Percentiles rank a stretch among this genome's conserved stretches.
Evolutionary conservation across 1,140 invertebrate species (phyloP).

Genomic region (Drosophila azteca): DNA sequence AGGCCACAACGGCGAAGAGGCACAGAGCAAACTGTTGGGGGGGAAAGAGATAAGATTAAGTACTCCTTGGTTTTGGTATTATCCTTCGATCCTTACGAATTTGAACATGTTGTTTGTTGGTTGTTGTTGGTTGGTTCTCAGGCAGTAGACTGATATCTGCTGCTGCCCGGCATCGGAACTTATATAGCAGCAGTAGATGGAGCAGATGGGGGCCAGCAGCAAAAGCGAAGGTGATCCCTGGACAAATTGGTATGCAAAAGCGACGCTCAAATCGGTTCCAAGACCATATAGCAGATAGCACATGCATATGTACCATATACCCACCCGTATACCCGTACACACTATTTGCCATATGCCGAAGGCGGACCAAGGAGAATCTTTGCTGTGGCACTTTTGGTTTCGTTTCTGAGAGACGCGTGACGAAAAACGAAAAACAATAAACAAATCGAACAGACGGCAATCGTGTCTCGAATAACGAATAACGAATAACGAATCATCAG

Average conservation of each 20-base stretch:
- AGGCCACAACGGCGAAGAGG: slow-evolving; percentile 81
- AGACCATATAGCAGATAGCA: slow-evolving; percentile 31
- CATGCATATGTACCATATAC: too few relatives aligned
- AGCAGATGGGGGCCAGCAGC: slow-evolving; percentile 28
- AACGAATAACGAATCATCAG: slow-evolving; percentile 7
- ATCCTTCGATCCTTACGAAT: slow-evolving; percentile 66
- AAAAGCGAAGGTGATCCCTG: slow-evolving; percentile 46
- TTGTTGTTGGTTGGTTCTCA: slow-evolving; percentile 68
- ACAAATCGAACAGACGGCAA: slow-evolving; percentile 38
- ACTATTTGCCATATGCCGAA: slow-evolving; percentile 14
- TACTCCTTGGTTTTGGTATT: slow-evolving; percentile 1
- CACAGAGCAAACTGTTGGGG: slow-evolving; percentile 66
- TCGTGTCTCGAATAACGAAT: slow-evolving; percentile 42
- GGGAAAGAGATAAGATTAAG: not conserved
- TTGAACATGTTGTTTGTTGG: slow-evolving; percentile 75
- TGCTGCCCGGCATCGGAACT: slow-evolving; percentile 30
- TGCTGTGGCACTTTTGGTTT: slow-evolving; percentile 74
- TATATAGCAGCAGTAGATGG: slow-evolving; percentile 51
- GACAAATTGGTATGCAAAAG: slow-evolving; percentile 61
- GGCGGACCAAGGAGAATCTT: slow-evolving; percentile 73
- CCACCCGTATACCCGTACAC: too few relatives aligned
- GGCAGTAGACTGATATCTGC: slow-evolving; percentile 73
- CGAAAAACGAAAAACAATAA: slow-evolving; percentile 57
- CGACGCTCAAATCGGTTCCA: slow-evolving; percentile 35
- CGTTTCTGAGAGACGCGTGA: slow-evolving; percentile 61